phyloP scores from a whole-genome alignment of 2,888 invertebrate species.

The Sinotaia quadrata region DNA sequence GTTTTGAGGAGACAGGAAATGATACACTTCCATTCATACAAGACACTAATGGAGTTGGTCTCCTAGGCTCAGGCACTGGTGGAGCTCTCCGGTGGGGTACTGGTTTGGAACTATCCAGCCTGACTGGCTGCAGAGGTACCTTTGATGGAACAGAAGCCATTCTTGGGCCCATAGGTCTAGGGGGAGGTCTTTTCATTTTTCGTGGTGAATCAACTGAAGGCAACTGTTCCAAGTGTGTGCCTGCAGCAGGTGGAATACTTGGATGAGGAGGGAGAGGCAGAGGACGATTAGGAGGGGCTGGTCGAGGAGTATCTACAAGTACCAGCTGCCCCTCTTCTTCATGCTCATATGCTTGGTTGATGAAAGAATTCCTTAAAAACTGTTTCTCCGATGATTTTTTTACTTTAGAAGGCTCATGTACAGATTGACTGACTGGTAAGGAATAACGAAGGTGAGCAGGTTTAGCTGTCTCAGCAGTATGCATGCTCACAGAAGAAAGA shows the following conservation, averaged over 20 bases:
- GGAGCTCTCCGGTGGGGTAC: slow-evolving; percentile 60
- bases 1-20: neutral
- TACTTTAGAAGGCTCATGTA: neutral
- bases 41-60: neutral
- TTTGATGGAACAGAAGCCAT: slow-evolving; percentile 54
- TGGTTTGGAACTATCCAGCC: slow-evolving; percentile 19
- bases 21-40: neutral
- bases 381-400: neutral
- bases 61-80: slow-evolving; percentile 27
- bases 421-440: neutral
- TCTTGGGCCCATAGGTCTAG: slow-evolving; percentile 59
- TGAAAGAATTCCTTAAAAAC: slow-evolving; percentile 13
- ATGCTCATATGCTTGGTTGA: slow-evolving; percentile 34
- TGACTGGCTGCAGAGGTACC: slow-evolving; percentile 44
- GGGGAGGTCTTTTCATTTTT: slow-evolving; percentile 54
- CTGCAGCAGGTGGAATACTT: neutral
- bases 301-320: neutral
- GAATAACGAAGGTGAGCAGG: neutral
- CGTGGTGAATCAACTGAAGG: slow-evolving; percentile 41
- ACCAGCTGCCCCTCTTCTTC: slow-evolving; percentile 32
- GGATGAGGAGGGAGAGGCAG: slow-evolving; percentile 16
- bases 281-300: slow-evolving; percentile 7
- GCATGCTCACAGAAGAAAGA: slow-evolving; percentile 34
- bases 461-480: neutral
- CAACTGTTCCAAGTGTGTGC: neutral